phyloP scores from a whole-genome alignment of 2,113 vertebrate species.

The Psilopogon haemacephalus region DNA sequence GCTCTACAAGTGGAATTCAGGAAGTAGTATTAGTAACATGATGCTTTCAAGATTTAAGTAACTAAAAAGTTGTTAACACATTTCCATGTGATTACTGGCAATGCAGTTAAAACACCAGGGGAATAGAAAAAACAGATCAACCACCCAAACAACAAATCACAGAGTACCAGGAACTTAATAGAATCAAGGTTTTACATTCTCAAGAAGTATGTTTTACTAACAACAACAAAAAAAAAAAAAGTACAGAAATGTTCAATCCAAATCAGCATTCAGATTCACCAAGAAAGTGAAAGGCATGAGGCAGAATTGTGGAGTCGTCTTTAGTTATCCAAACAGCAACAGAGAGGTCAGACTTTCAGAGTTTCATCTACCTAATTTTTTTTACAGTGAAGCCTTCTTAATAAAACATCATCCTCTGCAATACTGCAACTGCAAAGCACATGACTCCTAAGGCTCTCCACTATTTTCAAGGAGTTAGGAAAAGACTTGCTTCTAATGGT shows the following conservation, averaged over 20 bases:
- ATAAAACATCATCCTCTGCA: too few relatives aligned
- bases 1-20: background rate
- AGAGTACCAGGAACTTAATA: background rate
- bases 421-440: background rate
- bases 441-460: background rate
- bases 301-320: background rate
- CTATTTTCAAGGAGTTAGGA: background rate
- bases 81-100: background rate
- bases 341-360: background rate
- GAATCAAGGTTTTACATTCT: background rate
- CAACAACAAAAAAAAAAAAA: too few relatives aligned
- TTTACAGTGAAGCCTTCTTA: background rate
- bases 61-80: background rate
- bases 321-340: background rate
- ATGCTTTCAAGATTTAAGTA: background rate
- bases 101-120: background rate
- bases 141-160: background rate
- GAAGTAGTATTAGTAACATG: background rate
- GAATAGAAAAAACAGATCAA: background rate
- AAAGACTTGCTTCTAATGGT: background rate
- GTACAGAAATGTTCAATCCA: background rate
- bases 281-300: background rate
- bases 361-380: background rate
- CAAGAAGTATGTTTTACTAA: background rate
- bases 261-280: background rate